Evolutionary conservation across 2,888 invertebrate genomes (phyloP).

Genomic region (Alloplasta piceator): DNA sequence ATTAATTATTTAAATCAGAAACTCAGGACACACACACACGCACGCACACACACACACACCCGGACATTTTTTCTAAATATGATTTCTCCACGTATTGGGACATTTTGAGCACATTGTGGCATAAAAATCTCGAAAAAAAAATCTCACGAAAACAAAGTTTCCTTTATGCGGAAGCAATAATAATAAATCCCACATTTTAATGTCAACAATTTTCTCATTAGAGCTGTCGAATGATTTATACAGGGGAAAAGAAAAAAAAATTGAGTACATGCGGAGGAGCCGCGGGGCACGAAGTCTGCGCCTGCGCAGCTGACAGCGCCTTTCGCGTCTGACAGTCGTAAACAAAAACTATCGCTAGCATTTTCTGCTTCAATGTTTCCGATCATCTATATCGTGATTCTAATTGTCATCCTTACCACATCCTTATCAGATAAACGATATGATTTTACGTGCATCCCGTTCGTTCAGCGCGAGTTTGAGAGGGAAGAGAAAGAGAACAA

Average conservation of each 20-base stretch:
- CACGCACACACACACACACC: too few relatives aligned
- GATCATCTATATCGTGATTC: too few relatives aligned
- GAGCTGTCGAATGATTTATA: not conserved
- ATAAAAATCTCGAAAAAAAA: too few relatives aligned
- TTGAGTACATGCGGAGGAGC: conserved; percentile 17
- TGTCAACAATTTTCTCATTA: conserved; percentile 19
- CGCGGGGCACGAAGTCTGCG: conserved; percentile 58
- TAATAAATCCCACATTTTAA: not conserved
- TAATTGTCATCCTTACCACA: too few relatives aligned
- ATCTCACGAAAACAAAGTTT: too few relatives aligned
- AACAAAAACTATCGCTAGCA: conserved; percentile 52
- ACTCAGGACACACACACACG: too few relatives aligned
- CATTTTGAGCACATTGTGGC: too few relatives aligned
- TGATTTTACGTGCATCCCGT: not conserved
- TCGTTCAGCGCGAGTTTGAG: not conserved
- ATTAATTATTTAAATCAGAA: too few relatives aligned
- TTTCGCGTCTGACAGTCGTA: conserved; percentile 61
- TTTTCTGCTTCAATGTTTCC: not conserved
- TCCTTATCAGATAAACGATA: not conserved
- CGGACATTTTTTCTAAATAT: too few relatives aligned
- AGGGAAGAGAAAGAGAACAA: not conserved
- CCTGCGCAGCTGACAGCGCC: conserved; percentile 61
- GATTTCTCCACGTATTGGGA: too few relatives aligned
- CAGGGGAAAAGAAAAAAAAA: not conserved
- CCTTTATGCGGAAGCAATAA: too few relatives aligned